A percentile compares a stretch with the other conserved stretches of the same genome.
Conservation (phyloP, 30 jellyfish, hydroid and myxozoan species). For the Euphysa ruthae region DNA sequence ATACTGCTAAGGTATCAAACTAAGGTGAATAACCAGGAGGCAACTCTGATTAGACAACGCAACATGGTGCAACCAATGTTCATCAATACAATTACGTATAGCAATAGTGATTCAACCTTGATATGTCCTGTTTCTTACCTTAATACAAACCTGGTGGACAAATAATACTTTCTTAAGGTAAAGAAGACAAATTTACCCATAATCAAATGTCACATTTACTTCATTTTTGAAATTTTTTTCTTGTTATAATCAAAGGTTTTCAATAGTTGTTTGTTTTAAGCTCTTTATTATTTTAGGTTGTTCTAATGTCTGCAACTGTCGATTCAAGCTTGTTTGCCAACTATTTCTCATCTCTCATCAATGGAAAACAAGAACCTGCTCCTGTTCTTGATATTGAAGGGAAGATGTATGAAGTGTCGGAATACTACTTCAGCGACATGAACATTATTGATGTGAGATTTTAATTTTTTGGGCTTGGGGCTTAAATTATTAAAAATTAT, state of each 20-base stretch:
- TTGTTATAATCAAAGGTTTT: background rate
- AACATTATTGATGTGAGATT: background rate
- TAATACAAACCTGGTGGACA: too few relatives aligned
- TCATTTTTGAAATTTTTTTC: background rate
- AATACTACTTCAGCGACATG: conserved; percentile 60
- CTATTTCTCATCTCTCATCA: conserved; percentile 61
- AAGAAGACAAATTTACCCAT: too few relatives aligned
- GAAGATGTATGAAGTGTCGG: conserved; percentile 53
- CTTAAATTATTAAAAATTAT: background rate
- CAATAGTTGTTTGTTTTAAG: background rate
- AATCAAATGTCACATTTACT: too few relatives aligned
- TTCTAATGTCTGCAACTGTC: conserved; percentile 98
- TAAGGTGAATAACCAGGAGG: too few relatives aligned
- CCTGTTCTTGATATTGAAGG: conserved; percentile 95
- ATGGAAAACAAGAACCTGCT: conserved; percentile 69
- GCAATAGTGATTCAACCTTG: too few relatives aligned
- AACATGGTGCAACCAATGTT: too few relatives aligned
- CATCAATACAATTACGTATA: too few relatives aligned
- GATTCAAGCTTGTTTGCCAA: conserved; percentile 74
- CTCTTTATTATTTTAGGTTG: conserved; percentile 44
- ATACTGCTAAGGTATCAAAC: too few relatives aligned
- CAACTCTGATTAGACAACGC: too few relatives aligned
- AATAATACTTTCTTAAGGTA: too few relatives aligned
- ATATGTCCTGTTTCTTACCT: too few relatives aligned
- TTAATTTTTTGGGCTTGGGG: background rate